Evolutionary conservation across 2,797 vertebrate genomes (phyloP).

Genomic region (Lepus oiostolus): DNA sequence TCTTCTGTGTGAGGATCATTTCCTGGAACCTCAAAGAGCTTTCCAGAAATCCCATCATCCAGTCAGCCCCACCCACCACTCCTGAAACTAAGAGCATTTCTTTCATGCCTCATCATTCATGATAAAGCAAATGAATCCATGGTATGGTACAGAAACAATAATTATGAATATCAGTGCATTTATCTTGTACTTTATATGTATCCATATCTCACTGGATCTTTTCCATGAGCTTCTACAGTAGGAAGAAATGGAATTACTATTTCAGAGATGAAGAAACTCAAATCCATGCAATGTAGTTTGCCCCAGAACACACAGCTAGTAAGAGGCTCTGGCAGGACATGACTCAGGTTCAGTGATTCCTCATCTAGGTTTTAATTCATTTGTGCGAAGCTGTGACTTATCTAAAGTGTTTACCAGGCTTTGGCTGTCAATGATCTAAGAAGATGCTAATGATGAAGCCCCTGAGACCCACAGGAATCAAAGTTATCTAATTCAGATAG

Average conservation of each 20-base stretch:
- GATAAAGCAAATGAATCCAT: conserved; percentile 31
- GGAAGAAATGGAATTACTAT: not conserved
- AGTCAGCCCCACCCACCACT: not conserved
- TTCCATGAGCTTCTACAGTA: not conserved
- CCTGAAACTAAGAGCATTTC: conserved; percentile 23
- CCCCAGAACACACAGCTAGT: not conserved
- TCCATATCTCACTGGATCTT: not conserved
- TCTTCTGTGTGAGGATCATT: conserved; percentile 25
- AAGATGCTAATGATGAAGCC: not conserved
- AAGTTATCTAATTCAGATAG: not conserved
- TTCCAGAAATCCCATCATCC: conserved; percentile 24
- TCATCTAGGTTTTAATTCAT: not conserved
- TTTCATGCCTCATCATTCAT: conserved; percentile 1
- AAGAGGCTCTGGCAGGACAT: not conserved
- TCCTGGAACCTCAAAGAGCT: conserved; percentile 8
- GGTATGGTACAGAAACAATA: not conserved
- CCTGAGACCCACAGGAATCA: not conserved
- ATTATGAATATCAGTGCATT: not conserved
- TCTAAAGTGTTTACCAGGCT: not conserved
- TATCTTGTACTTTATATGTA: not conserved
- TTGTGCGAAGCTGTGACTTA: not conserved
- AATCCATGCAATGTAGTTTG: not conserved
- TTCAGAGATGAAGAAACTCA: conserved; percentile 22
- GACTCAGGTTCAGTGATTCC: not conserved
- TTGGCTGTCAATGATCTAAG: not conserved